These are phyloP conservation scores for Drosophila sucinea DNA, from an alignment of 1,140 invertebrate genomes.

Conservation along the genomic window DNA sequence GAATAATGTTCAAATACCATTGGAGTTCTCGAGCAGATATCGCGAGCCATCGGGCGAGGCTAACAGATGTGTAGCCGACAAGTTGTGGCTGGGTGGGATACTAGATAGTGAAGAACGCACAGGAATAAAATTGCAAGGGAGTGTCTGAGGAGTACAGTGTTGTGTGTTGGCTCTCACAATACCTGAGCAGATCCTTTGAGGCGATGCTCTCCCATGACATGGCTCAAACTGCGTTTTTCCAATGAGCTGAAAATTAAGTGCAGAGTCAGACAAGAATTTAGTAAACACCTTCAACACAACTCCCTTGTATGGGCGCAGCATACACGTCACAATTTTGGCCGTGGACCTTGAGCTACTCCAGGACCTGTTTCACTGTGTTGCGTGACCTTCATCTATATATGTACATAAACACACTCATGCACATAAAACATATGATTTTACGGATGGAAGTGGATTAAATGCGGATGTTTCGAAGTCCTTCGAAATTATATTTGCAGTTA, in stretches of 20 bases:
- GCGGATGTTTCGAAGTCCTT: neutral
- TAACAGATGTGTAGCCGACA: constrained; percentile 91
- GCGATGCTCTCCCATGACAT: constrained; percentile 82
- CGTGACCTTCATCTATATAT: constrained; percentile 12
- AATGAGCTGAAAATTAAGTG: constrained; percentile 12
- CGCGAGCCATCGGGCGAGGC: constrained; percentile 91
- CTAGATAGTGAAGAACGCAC: constrained; percentile 34
- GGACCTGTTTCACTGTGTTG: constrained; percentile 16
- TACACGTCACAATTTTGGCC: constrained; percentile 11
- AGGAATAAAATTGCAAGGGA: constrained; percentile 11
- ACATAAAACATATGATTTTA: constrained; percentile 3
- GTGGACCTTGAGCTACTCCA: constrained; percentile 19
- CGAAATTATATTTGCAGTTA: neutral
- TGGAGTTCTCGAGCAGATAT: constrained; percentile 88
- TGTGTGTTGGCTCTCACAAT: constrained; percentile 17
- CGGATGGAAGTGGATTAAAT: neutral
- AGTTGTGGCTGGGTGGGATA: constrained; percentile 74
- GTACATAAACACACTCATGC: neutral
- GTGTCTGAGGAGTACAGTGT: constrained; percentile 5
- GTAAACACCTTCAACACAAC: constrained; percentile 10
- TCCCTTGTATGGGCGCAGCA: constrained; percentile 12
- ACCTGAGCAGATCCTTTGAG: constrained; percentile 77
- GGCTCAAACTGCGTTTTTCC: constrained; percentile 30
- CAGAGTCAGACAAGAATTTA: neutral
- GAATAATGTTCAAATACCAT: constrained; percentile 73